Conservation (phyloP, 1,140 invertebrate species). For the Aphis craccivora region DNA sequence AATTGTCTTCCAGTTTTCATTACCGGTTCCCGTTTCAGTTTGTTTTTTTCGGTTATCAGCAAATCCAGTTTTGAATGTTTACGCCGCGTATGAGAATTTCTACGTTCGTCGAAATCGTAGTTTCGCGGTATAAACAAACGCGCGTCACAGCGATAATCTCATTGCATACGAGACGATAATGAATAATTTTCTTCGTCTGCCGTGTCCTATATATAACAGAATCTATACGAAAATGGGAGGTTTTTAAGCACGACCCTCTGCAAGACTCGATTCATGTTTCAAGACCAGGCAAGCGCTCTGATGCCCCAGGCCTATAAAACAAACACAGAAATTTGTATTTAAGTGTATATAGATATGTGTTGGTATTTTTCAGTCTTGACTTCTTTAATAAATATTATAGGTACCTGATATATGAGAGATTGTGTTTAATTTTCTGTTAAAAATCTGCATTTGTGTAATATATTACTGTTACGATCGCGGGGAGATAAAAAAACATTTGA, state of each 20-base stretch:
- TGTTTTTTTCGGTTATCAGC: not conserved
- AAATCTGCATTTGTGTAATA: not conserved
- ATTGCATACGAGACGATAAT: not conserved
- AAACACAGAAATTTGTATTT: not conserved
- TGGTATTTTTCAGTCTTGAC: not conserved
- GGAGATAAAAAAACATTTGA: not conserved
- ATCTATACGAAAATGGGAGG: not conserved
- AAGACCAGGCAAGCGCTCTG: not conserved
- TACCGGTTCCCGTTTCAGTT: constrained; percentile 25
- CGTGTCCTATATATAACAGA: not conserved
- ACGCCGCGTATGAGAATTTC: not conserved
- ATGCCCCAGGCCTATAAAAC: not conserved
- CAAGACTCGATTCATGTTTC: not conserved
- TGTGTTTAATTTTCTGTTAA: not conserved
- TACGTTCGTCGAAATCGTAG: not conserved
- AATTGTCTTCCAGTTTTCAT: constrained; percentile 44
- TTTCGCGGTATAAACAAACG: not conserved
- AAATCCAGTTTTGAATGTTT: constrained; percentile 21
- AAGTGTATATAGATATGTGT: not conserved
- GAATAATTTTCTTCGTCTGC: not conserved
- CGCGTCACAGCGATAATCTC: not conserved
- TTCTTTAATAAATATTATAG: not conserved
- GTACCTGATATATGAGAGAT: not conserved
- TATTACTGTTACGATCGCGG: not conserved
- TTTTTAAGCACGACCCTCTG: not conserved